Evolutionary conservation across 1,140 invertebrate species (phyloP).

Genomic region (Drosophila subobscura): DNA sequence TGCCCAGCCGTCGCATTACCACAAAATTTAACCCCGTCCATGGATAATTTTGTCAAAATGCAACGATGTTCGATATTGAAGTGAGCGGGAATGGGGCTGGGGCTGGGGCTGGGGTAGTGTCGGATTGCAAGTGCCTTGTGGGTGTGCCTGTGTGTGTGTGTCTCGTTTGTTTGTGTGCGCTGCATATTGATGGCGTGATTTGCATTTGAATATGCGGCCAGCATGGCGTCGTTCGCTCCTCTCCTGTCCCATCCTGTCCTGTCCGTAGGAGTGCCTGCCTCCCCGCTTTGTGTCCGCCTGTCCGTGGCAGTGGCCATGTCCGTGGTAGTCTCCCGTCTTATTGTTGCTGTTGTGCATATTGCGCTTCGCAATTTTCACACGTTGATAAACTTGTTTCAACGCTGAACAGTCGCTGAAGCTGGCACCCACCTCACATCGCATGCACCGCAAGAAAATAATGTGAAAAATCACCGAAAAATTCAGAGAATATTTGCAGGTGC

Average conservation of each 20-base stretch:
- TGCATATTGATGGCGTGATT: constrained; percentile 82
- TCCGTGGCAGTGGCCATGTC: no score
- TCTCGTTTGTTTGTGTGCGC: constrained; percentile 25
- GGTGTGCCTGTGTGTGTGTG: constrained; percentile 5
- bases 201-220: constrained; percentile 77
- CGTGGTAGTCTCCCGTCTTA: not conserved
- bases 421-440: constrained; percentile 2
- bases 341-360: constrained; percentile 54
- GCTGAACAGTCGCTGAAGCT: constrained; percentile 41
- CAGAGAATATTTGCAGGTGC: not conserved
- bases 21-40: constrained; percentile 65
- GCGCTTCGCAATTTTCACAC: constrained; percentile 74
- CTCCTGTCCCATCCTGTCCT: not conserved
- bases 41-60: constrained; percentile 80
- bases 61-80: constrained; percentile 55
- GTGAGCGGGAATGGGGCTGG: not conserved
- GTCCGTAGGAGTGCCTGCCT: no score
- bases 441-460: constrained; percentile 3
- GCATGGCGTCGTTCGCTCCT: constrained; percentile 35
- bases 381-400: constrained; percentile 78
- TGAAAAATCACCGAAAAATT: constrained; percentile 15
- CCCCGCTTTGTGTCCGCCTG: not conserved
- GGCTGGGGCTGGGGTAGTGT: not conserved
- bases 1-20: constrained; percentile 43
- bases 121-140: not conserved